These are phyloP conservation scores for Drosophila austrosaltans DNA, from an alignment of 2,888 invertebrate genomes.

Conservation along the genomic window DNA sequence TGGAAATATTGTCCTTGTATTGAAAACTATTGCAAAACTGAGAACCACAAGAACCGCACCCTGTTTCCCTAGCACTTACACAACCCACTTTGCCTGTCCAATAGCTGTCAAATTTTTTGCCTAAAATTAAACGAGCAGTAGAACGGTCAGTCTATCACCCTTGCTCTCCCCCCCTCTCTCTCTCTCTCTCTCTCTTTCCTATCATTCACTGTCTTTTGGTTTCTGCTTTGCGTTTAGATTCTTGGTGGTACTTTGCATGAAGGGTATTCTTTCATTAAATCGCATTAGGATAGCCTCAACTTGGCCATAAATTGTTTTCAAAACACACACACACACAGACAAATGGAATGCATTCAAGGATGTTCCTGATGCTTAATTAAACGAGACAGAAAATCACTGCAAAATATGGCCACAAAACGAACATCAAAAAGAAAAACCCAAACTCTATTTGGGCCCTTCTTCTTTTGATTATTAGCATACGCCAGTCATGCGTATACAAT, in stretches of 20 bases:
- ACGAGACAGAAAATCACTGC: constrained; percentile 33
- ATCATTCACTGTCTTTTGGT: neutral
- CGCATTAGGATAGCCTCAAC: constrained; percentile 37
- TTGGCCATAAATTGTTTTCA: constrained; percentile 34
- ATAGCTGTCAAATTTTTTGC: constrained; percentile 72
- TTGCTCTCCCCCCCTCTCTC: neutral
- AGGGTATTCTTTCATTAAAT: constrained; percentile 24
- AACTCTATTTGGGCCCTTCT: neutral
- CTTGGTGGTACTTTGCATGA: neutral
- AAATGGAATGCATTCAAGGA: constrained; percentile 4
- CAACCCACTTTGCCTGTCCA: constrained; percentile 52
- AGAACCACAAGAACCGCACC: neutral
- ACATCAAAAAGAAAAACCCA: neutral
- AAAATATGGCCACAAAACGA: constrained; percentile 4
- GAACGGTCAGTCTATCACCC: constrained; percentile 24
- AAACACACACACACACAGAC: neutral
- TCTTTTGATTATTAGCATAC: neutral
- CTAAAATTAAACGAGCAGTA: constrained; percentile 62
- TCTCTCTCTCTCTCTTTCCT: neutral
- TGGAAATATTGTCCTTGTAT: neutral
- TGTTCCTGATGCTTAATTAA: constrained; percentile 26
- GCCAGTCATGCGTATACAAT: constrained; percentile 35
- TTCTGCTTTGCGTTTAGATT: neutral
- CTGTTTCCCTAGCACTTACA: neutral
- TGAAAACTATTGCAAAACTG: neutral